Percentiles rank a stretch among this genome's conserved stretches.
These are phyloP conservation scores for Peromyscus leucopus DNA, from an alignment of 2,113 vertebrate species.

Conservation along the genomic window DNA sequence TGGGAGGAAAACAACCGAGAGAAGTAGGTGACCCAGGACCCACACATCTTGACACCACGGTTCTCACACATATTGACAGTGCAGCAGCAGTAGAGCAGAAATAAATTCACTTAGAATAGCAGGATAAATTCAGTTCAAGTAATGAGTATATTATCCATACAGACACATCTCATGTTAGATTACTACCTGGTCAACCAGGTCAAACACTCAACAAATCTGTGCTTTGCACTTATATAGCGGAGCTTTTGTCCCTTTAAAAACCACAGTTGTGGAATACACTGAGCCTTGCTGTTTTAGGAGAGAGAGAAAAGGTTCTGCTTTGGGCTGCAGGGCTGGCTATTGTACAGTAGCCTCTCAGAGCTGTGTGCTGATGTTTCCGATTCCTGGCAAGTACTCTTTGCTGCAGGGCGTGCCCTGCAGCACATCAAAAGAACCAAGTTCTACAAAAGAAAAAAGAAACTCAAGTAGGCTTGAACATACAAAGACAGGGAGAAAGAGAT, in stretches of 20 bases:
- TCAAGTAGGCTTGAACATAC: constrained; percentile 93
- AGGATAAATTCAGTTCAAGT: constrained; percentile 39
- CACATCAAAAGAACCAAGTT: constrained; percentile 94
- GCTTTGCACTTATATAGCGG: constrained; percentile 19
- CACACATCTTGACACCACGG: neutral
- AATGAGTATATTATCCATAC: neutral
- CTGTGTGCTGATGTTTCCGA: constrained; percentile 91
- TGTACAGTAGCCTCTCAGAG: constrained; percentile 87
- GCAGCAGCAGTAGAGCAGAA: neutral
- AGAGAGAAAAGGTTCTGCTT: constrained; percentile 69
- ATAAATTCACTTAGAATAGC: neutral
- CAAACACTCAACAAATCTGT: constrained; percentile 41
- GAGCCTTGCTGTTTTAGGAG: constrained; percentile 54
- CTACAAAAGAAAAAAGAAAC: constrained; percentile 97
- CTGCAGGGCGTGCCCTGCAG: constrained; percentile 94
- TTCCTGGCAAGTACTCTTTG: constrained; percentile 93
- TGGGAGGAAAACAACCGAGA: neutral
- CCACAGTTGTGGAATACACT: neutral
- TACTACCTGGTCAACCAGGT: neutral
- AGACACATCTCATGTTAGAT: constrained; percentile 25
- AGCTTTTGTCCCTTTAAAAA: neutral
- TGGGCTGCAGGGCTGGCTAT: constrained; percentile 81
- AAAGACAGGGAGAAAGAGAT: constrained; percentile 88
- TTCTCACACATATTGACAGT: neutral
- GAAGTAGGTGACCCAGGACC: neutral